Evolutionary conservation across 2,113 vertebrate genomes (phyloP).

Genomic region (Climacteris rufus): DNA sequence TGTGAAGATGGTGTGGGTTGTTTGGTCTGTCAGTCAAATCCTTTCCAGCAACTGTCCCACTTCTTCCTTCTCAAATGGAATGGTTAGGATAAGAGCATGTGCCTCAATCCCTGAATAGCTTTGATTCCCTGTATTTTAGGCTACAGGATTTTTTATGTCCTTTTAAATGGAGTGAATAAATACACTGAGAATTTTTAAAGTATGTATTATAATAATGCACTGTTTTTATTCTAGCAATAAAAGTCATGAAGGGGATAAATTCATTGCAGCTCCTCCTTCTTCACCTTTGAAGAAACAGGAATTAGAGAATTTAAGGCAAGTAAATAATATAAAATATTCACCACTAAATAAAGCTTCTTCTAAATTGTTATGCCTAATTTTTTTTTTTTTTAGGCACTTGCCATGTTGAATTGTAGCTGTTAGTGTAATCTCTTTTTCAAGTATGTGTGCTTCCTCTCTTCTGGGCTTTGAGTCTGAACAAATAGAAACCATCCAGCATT

Average conservation of each 20-base stretch:
- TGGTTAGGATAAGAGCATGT: neutral
- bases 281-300: constrained; percentile 94
- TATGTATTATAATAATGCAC: neutral
- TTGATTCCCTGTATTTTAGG: neutral
- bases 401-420: neutral
- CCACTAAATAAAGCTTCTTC: neutral
- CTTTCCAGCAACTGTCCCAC: neutral
- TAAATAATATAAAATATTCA: constrained; percentile 11
- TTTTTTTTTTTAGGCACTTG: neutral
- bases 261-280: constrained; percentile 91
- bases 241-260: constrained; percentile 93
- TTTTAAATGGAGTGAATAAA: neutral
- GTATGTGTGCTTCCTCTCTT: neutral
- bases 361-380: neutral
- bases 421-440: neutral
- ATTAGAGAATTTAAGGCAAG: constrained; percentile 94
- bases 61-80: neutral
- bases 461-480: neutral
- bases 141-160: neutral
- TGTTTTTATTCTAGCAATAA: constrained; percentile 85
- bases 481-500: neutral
- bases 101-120: neutral
- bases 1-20: neutral
- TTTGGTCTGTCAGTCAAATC: constrained; percentile 1
- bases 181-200: neutral